These are phyloP conservation scores for Busseola fusca DNA, from an alignment of 2,888 invertebrate genomes.

Conservation along the genomic window DNA sequence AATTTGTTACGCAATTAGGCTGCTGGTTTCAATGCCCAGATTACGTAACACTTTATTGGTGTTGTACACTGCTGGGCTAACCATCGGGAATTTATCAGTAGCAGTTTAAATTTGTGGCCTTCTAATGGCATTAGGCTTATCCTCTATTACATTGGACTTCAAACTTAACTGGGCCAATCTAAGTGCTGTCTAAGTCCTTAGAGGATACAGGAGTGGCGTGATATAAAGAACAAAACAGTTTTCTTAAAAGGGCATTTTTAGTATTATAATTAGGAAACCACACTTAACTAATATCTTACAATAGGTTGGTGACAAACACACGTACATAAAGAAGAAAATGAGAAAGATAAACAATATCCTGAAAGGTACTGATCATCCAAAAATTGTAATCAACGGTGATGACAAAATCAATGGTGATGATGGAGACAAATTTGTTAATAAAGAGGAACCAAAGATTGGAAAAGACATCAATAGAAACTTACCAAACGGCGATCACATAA, in stretches of 20 bases:
- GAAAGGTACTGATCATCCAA: slow-evolving; percentile 19
- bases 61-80: neutral
- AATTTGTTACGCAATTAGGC: too few relatives aligned
- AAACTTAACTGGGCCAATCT: neutral
- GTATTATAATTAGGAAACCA: neutral
- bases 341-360: slow-evolving; percentile 54
- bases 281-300: slow-evolving; percentile 14
- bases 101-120: neutral
- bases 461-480: slow-evolving; percentile 51
- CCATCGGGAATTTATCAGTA: neutral
- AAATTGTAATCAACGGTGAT: slow-evolving; percentile 42
- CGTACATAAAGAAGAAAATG: slow-evolving; percentile 49
- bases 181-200: too few relatives aligned
- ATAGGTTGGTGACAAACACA: slow-evolving; percentile 45
- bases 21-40: neutral
- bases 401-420: slow-evolving; percentile 37
- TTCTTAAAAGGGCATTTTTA: neutral
- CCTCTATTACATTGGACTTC: neutral
- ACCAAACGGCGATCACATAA: slow-evolving; percentile 36
- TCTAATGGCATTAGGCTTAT: neutral
- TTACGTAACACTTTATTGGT: too few relatives aligned
- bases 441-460: slow-evolving; percentile 33
- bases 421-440: neutral
- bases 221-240: neutral
- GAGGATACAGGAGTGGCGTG: too few relatives aligned